Base-by-base conservation (phyloP, 2,113 vertebrate species). In the Mellivora capensis region DNA sequence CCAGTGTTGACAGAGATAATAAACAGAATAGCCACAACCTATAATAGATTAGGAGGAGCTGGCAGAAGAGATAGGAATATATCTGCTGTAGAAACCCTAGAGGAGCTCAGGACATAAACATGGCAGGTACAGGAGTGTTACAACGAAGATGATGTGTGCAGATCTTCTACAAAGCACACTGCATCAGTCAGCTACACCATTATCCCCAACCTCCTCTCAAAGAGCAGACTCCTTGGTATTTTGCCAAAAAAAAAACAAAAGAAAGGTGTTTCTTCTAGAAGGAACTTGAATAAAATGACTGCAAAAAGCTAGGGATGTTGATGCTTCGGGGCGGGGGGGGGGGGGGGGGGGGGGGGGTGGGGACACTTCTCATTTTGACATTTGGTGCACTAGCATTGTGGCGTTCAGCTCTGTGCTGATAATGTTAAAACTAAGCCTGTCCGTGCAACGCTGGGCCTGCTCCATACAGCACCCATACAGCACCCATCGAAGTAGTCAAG, bases 401-500 rank as follows among this genome's bases (percentile, higher is more conserved):
- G 77, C 57, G 44, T 9, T 71, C 15, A 82, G 2, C 37, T 52
- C 27, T 29, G 8, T 31, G 3, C 23, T 49, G 17, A 6, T 49
- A 6, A 37, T n/a, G 47, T 54, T 27, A 52, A 52, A 44, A 47
- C 7, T 25, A 86, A 90, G 17, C 6, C 59, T 83, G 29, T n/a
- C 21, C 37, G 0, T 34, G 3, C 69, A 84, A 39, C 7, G 1
- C 64, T 21, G 69, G 23, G 37, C 20, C 54, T 23, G 18, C 84
- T 21, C 23, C 20, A 39, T 0, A 34, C 3, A 20, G 3, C 42
- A 72, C 6, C 23, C 20, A 39, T 0, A 34, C 3, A 20, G 3
- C 42, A 72, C 6, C n/a, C 67, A 74, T 34, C 10, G 39, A 39
- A 64, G 23, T n/a, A 31, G 25, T 37, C 71, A 87, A 20, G 18